Evolutionary conservation across 1,140 invertebrate species (phyloP), one percentile per base, ranked within the genome.

Genomic region (Phymastichus coffea): DNA sequence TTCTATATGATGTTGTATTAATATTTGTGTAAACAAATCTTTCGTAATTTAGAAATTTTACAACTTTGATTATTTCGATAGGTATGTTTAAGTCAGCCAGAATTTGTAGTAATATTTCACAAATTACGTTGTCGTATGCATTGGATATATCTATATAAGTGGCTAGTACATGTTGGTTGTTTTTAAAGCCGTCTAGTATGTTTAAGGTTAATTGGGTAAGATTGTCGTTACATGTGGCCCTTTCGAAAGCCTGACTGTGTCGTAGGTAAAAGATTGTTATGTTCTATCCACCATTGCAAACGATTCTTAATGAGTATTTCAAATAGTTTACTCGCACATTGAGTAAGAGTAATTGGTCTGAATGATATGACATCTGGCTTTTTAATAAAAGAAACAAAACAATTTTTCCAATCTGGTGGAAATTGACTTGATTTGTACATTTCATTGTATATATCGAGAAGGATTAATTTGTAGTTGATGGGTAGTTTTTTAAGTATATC

Each of bases 191-290:
- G 15, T 47, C 44, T 47, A 28, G 3, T 2, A 47, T 47, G 2
- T 26, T 47, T n/a, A 47, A 15, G 1, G 44, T 28, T 28, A 47
- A 10, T 12, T 15, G 9, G 2, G 26, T n/a, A n/a, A n/a, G n/a
- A n/a, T n/a, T n/a, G n/a, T n/a, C n/a, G n/a, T n/a, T n/a, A n/a
- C n/a, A n/a, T n/a, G n/a, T n/a, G n/a, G n/a, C n/a, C n/a, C n/a
- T n/a, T n/a, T n/a, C n/a, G n/a, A n/a, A 52, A 52, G 3, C 33
- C 49, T 3, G 49, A 33, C 17, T 52, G 49, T 23, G 20, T n/a
- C 2, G 25, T 12, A 1, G 33, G 49, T 22, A 38, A 17, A 7
- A 52, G 8, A 26, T 48, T 48, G 12, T 48, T 30, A 9, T 25
- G 12, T 30, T 14, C 4, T 26, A 14, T 14, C 33, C n/a, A n/a